Percentiles rank a stretch among this genome's conserved stretches.
These are phyloP conservation scores for Lophotriccus pileatus DNA, from an alignment of 2,797 vertebrate species.

Conservation along the genomic window DNA sequence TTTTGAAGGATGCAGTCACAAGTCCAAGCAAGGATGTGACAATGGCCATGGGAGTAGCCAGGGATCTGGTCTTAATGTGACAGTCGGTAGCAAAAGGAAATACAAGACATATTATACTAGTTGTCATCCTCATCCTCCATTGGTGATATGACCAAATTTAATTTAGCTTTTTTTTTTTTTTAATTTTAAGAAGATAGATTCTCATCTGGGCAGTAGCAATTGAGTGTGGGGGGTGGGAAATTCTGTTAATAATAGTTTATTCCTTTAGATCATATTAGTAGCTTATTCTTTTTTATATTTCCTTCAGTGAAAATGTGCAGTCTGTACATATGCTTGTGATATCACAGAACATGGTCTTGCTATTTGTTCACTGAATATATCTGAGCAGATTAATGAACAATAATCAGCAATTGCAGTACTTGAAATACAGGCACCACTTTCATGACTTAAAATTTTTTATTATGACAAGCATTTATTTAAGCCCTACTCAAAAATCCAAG, in stretches of 20 bases:
- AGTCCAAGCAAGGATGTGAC: conserved; percentile 70
- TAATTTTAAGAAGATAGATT: conserved; percentile 14
- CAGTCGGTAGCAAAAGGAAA: conserved; percentile 78
- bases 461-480: background rate
- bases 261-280: background rate
- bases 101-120: conserved; percentile 62
- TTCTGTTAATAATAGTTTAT: background rate
- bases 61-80: conserved; percentile 79
- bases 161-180: background rate
- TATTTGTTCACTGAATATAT: background rate
- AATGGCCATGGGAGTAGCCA: conserved; percentile 82
- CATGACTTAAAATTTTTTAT: background rate
- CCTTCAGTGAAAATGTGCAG: background rate
- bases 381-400: background rate
- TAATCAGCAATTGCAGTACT: background rate
- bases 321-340: background rate
- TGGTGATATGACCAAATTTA: conserved; percentile 80
- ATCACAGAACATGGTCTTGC: background rate
- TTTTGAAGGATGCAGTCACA: conserved; percentile 66
- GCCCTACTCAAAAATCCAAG: background rate
- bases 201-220: conserved; percentile 1
- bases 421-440: background rate
- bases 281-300: background rate
- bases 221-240: background rate
- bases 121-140: conserved; percentile 32